phyloP scores from a whole-genome alignment of 2,888 invertebrate species.

The Drosophila melanosoma region DNA sequence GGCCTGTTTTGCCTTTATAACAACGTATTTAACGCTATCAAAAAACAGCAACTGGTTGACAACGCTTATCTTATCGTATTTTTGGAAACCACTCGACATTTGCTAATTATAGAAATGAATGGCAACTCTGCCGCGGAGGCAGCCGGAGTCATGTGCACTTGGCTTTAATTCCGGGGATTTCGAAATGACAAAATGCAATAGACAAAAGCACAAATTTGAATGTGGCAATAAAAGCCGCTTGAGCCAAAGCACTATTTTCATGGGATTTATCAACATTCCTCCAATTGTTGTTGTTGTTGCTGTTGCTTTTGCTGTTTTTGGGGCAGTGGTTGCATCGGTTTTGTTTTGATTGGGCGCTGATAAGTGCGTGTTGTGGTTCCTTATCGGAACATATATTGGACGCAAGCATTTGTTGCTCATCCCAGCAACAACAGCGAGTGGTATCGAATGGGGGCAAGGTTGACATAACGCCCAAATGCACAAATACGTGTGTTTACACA shows the following conservation, averaged over 20 bases:
- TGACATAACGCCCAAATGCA: slow-evolving; percentile 61
- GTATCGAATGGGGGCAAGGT: slow-evolving; percentile 75
- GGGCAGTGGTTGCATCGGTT: slow-evolving; percentile 37
- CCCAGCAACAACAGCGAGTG: slow-evolving; percentile 33
- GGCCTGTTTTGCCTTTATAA: background rate
- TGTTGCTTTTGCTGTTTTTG: slow-evolving; percentile 10
- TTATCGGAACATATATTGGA: slow-evolving; percentile 56
- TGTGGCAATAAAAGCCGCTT: slow-evolving; percentile 17
- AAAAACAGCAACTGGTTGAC: slow-evolving; percentile 1
- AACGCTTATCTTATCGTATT: slow-evolving; percentile 65
- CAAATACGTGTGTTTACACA: slow-evolving; percentile 50
- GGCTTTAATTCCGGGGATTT: slow-evolving; percentile 40
- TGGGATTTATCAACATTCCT: slow-evolving; percentile 18
- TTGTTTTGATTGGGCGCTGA: slow-evolving; percentile 70
- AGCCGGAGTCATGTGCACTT: slow-evolving; percentile 70
- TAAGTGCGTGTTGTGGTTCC: slow-evolving; percentile 60
- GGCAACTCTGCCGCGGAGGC: slow-evolving; percentile 10
- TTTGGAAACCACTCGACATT: slow-evolving; percentile 51
- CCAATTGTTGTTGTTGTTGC: slow-evolving; percentile 11
- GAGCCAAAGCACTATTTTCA: slow-evolving; percentile 21
- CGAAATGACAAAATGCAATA: slow-evolving; percentile 56
- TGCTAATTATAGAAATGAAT: slow-evolving; percentile 76
- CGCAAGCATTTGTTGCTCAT: slow-evolving; percentile 54
- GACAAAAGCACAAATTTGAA: slow-evolving; percentile 14
- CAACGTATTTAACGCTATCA: slow-evolving; percentile 27